Conservation (phyloP, 2,797 vertebrate genomes). For the Champsocephalus gunnari region DNA sequence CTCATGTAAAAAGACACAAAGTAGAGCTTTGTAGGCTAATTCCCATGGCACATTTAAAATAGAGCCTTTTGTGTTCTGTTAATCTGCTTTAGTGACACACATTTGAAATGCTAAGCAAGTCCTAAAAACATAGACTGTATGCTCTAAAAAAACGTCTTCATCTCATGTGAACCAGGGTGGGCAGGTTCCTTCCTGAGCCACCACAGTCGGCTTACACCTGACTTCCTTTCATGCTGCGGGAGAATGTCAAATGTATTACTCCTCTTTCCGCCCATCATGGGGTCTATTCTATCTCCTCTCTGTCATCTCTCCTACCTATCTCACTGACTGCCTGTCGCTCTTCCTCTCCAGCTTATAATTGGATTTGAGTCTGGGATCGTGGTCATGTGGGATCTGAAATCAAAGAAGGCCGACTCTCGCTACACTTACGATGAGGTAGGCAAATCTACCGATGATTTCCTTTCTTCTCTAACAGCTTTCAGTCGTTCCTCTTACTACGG, state of each 20-base stretch:
- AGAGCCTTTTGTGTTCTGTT: not conserved
- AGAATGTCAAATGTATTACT: constrained; percentile 76
- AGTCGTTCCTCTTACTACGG: constrained; percentile 39
- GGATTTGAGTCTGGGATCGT: constrained; percentile 98
- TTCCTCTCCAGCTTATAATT: constrained; percentile 94
- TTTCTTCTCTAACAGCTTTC: constrained; percentile 50
- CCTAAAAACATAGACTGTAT: not conserved
- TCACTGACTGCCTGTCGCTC: constrained; percentile 72
- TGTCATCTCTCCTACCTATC: constrained; percentile 63
- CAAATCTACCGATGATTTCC: constrained; percentile 53
- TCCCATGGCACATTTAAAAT: constrained; percentile 1
- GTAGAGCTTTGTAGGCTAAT: not conserved
- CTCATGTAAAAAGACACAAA: not conserved
- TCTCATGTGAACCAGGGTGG: constrained; percentile 39
- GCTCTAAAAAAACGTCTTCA: not conserved
- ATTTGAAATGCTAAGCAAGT: constrained; percentile 40
- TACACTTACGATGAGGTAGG: constrained; percentile 98
- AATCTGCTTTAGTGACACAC: constrained; percentile 14
- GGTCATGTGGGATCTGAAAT: constrained; percentile 98
- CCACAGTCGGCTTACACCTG: constrained; percentile 46
- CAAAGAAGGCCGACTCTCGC: constrained; percentile 98
- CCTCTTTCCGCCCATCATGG: constrained; percentile 59
- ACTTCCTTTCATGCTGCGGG: constrained; percentile 54
- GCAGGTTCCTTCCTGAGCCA: constrained; percentile 42
- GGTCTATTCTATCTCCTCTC: constrained; percentile 63